Base-by-base conservation (phyloP, 1,140 invertebrate species). In the Spodoptera litura region DNA sequence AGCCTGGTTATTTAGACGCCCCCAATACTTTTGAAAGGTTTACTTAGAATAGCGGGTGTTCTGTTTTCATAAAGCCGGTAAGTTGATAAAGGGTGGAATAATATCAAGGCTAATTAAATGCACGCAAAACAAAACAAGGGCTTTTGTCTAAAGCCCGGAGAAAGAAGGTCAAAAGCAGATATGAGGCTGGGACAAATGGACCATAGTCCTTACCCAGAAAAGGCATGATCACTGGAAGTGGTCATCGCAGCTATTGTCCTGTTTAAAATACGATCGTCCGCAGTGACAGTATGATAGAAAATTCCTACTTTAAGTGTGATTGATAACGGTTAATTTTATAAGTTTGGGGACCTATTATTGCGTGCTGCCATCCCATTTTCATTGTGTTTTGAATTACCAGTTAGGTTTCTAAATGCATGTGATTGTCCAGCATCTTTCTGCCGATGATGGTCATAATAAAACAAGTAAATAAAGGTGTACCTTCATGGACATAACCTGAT, bases 171-270 rank as follows among this genome's bases (percentile, higher is more conserved):
- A 71, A 12, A n/a, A 35, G 2, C 52, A 71, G 51, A 38, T 9
- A 56, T 25, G 49, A 25, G 27, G 44, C 38, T 5, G 6, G 53
- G 31, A 71, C 31, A 56, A 74, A 74, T 59, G 31, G 38, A 25
- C 20, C 44, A 59, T 38, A 35, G 27, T 20, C 55, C 12, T n/a
- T 51, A 74, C 20, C 27, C 55, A 35, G 20, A 74, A 74, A 44
- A 61, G 55, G 71, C 71, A 58, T 74, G 71, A 61, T 74, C 44
- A 61, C 38, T 44, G 38, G 13, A 25, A 61, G 31, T 74, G 71
- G 71, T 49, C 71, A 61, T 38, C 51, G 71, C 38, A n/a, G 8
- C 71, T 61, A 74, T 74, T 74, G 71, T 74, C 71, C 55, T 51
- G 35, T 51, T 58, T 61, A 55, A 74, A 61, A 74, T 74, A 74